These are phyloP conservation scores for Heliconius congener DNA, from an alignment of 1,140 invertebrate genomes.

Conservation along the genomic window DNA sequence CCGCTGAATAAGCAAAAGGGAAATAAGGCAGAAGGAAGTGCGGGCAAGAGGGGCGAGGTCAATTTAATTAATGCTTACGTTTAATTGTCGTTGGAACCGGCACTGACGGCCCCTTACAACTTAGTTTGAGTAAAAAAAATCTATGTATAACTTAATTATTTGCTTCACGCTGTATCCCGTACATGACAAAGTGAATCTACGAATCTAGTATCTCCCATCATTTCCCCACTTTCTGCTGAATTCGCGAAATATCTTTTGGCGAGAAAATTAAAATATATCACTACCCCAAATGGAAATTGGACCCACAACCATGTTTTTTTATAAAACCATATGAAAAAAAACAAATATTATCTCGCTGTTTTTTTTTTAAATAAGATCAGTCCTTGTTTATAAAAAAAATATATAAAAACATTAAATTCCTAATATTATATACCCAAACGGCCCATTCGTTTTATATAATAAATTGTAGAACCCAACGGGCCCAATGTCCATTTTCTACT, in stretches of 20 bases:
- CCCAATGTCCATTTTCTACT: constrained; percentile 24
- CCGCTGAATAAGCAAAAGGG: constrained; percentile 76
- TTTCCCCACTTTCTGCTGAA: no score
- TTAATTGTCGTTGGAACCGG: constrained; percentile 72
- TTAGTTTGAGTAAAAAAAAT: constrained; percentile 16
- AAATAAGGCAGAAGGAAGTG: constrained; percentile 66
- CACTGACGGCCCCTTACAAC: constrained; percentile 48
- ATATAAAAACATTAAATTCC: not conserved
- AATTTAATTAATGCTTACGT: constrained; percentile 78
- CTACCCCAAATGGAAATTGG: no score
- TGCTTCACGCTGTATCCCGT: no score
- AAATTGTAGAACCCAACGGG: constrained; percentile 15
- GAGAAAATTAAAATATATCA: no score
- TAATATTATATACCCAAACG: not conserved
- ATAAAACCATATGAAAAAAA: no score
- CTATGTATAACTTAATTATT: constrained; percentile 4
- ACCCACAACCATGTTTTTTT: no score
- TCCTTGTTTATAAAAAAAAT: not conserved
- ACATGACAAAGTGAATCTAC: no score
- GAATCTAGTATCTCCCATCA: no score
- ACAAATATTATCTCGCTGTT: no score
- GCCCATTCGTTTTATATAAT: not conserved
- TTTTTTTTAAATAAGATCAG: no score
- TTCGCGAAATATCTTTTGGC: no score
- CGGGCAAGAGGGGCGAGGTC: constrained; percentile 48